Conservation (phyloP, 2,113 vertebrate species). For the Scatophagus argus region DNA sequence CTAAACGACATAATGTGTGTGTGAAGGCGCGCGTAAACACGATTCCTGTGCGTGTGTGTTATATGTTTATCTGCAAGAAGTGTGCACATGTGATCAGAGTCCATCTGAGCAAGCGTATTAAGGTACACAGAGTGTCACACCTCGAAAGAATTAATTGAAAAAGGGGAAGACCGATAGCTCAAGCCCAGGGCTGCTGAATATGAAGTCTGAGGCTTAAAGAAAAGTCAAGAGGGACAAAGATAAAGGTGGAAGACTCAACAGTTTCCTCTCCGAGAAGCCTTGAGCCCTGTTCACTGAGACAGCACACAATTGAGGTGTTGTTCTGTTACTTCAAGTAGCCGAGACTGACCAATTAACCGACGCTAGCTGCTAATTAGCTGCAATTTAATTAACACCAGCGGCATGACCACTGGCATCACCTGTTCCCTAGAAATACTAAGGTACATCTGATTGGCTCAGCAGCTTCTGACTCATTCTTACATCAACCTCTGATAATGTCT, state of each 20-base stretch:
- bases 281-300: slow-evolving; percentile 45
- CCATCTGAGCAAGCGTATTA: slow-evolving; percentile 44
- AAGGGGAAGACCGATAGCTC: slow-evolving; percentile 55
- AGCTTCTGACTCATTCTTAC: slow-evolving; percentile 24
- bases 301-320: slow-evolving; percentile 35
- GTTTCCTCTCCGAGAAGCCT: slow-evolving; percentile 54
- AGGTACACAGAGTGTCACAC: slow-evolving; percentile 52
- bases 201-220: slow-evolving; percentile 71
- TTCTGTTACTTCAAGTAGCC: slow-evolving; percentile 44
- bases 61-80: neutral
- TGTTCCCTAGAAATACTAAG: slow-evolving; percentile 7
- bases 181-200: slow-evolving; percentile 75
- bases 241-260: slow-evolving; percentile 69
- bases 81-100: slow-evolving; percentile 31
- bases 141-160: slow-evolving; percentile 69
- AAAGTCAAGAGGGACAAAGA: slow-evolving; percentile 73
- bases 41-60: slow-evolving; percentile 1
- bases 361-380: slow-evolving; percentile 35
- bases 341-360: slow-evolving; percentile 53
- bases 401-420: slow-evolving; percentile 43
- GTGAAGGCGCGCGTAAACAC: slow-evolving; percentile 7
- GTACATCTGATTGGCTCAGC: slow-evolving; percentile 9
- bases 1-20: slow-evolving; percentile 38
- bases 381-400: slow-evolving; percentile 55
- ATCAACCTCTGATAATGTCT: slow-evolving; percentile 34